phyloP scores from a whole-genome alignment of 53 echinoderm and acorn worm species.

The Paracentrotus lividus region DNA sequence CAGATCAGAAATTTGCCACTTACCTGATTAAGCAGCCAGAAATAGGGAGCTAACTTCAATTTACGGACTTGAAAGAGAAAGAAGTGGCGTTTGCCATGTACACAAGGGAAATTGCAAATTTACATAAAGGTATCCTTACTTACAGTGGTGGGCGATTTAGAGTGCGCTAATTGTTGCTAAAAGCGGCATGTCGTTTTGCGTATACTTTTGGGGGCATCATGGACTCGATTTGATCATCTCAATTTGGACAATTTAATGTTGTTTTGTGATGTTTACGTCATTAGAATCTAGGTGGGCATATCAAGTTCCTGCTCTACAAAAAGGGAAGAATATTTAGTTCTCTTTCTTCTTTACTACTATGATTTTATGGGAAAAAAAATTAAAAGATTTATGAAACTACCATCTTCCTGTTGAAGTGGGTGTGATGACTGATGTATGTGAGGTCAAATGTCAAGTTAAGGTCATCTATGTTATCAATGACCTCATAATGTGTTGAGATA shows the following conservation, averaged over 20 bases:
- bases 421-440: conserved; percentile 36
- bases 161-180: neutral
- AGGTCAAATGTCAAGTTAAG: conserved; percentile 21
- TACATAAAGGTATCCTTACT: neutral
- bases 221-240: neutral
- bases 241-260: neutral
- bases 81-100: neutral
- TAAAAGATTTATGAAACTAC: neutral
- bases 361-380: neutral
- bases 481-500: conserved; percentile 25
- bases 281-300: neutral
- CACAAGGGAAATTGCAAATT: neutral
- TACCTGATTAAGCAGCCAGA: neutral
- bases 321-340: neutral
- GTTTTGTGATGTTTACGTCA: neutral
- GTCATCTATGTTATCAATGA: conserved; percentile 22
- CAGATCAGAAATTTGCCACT: neutral
- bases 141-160: neutral
- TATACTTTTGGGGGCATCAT: neutral
- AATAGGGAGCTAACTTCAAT: neutral
- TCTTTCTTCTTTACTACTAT: neutral
- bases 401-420: neutral
- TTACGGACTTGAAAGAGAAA: neutral
- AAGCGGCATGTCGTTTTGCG: neutral
- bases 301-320: neutral